Evolutionary conservation across 92 coral and sea anemone species (phyloP), one percentile per base, ranked within the genome.

Genomic region (Phenganax subtilis): DNA sequence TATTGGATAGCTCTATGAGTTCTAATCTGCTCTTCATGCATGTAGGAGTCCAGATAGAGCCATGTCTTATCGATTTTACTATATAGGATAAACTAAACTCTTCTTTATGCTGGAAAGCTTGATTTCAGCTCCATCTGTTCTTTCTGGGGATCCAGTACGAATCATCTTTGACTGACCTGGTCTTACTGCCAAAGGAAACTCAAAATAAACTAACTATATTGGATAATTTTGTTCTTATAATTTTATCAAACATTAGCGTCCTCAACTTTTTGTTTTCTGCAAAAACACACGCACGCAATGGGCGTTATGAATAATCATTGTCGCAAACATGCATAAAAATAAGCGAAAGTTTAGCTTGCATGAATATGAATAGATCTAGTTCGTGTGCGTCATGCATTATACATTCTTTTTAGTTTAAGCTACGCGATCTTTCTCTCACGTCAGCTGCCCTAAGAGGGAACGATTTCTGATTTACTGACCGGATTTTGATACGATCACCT

Each of bases 321-420:
- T 75, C 27, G 56, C 8, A 29, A 51, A 55, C 52, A 29, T 55
- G 80, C 64, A 37, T 29, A 75, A 55, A 55, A 14, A 73, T 73
- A 12, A 54, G 27, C 37, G 44, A 20, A 73, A 73, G 54, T 73
- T 73, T 51, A 54, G 54, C 60, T 53, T n/a, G 54, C 78, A 73
- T 73, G 78, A 75, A 75, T 75, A 75, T 56, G 57, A 59, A 25
- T 75, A n/a, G 16, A 31, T 57, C 54, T 30, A 12, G 52, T 69
- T 69, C 31, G 30, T 53, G 20, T 29, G 55, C 55, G 25, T 15
- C 55, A 44, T 71, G 30, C 20, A 58, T 17, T 55, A 75, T 55
- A 44, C 55, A 25, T 30, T 76, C 54, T 27, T 59, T 64, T 57
- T 25, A 30, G 67, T 57, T 76, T 76, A 57, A 55, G 73, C 30